Evolutionary conservation across 2,797 vertebrate species (phyloP).

Genomic region (Hyperoplus lanceolatus): DNA sequence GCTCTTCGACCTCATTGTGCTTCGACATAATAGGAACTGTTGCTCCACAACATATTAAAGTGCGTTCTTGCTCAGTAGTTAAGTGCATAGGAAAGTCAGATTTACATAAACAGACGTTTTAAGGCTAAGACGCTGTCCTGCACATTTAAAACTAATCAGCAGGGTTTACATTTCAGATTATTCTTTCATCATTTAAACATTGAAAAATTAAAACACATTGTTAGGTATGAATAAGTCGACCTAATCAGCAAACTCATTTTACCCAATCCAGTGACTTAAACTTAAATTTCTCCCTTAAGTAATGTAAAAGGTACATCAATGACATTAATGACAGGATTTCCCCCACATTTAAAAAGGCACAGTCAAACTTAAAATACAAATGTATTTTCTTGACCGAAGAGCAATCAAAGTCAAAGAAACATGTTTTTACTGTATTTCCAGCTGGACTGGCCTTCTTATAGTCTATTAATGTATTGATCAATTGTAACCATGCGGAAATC

Average conservation of each 20-base stretch:
- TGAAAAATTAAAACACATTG: neutral
- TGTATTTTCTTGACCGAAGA: slow-evolving; percentile 12
- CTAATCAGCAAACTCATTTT: slow-evolving; percentile 4
- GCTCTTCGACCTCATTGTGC: slow-evolving; percentile 62
- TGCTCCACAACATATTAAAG: slow-evolving; percentile 76
- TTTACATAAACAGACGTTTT: slow-evolving; percentile 30
- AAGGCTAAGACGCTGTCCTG: slow-evolving; percentile 36
- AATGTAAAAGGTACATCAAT: slow-evolving; percentile 54
- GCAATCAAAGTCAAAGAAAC: slow-evolving; percentile 17
- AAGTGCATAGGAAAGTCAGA: slow-evolving; percentile 75
- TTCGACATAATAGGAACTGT: slow-evolving; percentile 61
- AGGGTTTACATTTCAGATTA: slow-evolving; percentile 5
- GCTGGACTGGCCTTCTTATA: slow-evolving; percentile 14
- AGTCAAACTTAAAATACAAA: slow-evolving; percentile 19
- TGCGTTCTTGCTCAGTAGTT: slow-evolving; percentile 86
- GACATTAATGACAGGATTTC: slow-evolving; percentile 13
- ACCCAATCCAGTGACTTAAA: slow-evolving; percentile 21
- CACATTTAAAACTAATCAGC: slow-evolving; percentile 28
- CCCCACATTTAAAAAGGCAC: slow-evolving; percentile 24
- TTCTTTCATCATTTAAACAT: neutral
- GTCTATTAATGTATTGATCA: neutral
- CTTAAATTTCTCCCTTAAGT: slow-evolving; percentile 1
- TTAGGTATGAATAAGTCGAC: slow-evolving; percentile 11
- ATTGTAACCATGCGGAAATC: neutral
- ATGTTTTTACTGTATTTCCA: neutral